These are phyloP conservation scores for Fragum sueziense DNA, from an alignment of 2,888 invertebrate species.

Conservation along the genomic window DNA sequence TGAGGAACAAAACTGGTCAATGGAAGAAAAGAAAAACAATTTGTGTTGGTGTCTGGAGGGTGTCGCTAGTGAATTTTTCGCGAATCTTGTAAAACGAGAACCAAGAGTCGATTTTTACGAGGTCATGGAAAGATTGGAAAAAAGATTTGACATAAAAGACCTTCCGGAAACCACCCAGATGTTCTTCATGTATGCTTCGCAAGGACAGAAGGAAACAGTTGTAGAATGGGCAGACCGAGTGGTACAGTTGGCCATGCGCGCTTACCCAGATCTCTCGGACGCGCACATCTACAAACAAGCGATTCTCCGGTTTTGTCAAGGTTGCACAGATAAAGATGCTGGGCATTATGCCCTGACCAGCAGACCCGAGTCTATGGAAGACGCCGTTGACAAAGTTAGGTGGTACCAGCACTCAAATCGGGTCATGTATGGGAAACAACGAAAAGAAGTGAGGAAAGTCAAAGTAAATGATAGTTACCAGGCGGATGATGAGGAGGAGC, in stretches of 20 bases:
- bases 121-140: constrained; percentile 8
- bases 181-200: constrained; percentile 6
- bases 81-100: not conserved
- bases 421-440: not conserved
- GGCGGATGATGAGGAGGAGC: not conserved
- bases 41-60: constrained; percentile 4
- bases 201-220: constrained; percentile 3
- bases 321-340: constrained; percentile 1
- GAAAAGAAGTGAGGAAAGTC: not conserved
- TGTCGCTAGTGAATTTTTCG: not conserved
- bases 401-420: not conserved
- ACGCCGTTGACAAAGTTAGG: not conserved
- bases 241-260: not conserved
- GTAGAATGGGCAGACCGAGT: constrained; percentile 1
- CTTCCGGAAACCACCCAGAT: constrained; percentile 22
- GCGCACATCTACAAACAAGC: constrained; percentile 20
- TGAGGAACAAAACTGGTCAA: constrained; percentile 11
- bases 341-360: not conserved
- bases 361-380: not conserved
- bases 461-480: not conserved
- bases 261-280: not conserved
- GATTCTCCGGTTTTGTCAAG: constrained; percentile 18
- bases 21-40: not conserved
- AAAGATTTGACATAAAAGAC: constrained; percentile 12
- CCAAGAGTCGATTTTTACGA: constrained; percentile 1